These are phyloP conservation scores for Ciconia boyciana DNA, from an alignment of 2,113 vertebrate species.

Conservation along the genomic window DNA sequence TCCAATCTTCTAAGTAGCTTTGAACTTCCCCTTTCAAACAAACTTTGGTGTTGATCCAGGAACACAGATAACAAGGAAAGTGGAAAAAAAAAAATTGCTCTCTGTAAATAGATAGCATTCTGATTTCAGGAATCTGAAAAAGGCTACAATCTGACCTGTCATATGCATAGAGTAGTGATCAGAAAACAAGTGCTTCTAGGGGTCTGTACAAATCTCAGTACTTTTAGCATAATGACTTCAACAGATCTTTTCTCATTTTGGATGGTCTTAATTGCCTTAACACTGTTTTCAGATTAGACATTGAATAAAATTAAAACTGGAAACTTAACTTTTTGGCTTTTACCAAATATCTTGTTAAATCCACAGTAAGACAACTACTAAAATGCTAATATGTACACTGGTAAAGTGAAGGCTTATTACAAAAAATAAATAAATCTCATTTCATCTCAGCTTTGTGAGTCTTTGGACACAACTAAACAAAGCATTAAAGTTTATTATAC, in stretches of 20 bases:
- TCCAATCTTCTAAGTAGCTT: not conserved
- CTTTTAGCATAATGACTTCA: not conserved
- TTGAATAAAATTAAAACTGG: not conserved
- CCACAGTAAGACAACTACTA: not conserved
- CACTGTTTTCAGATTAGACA: not conserved
- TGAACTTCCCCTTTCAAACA: not conserved
- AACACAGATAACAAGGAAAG: not conserved
- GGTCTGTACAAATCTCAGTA: not conserved
- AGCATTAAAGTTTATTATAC: not conserved
- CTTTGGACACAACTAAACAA: not conserved
- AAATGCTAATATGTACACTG: not conserved
- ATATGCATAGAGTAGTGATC: not conserved
- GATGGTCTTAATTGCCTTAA: not conserved
- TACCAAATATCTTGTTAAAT: not conserved
- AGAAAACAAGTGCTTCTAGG: not conserved
- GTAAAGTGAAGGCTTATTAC: not conserved
- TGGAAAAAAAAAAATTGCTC: not conserved
- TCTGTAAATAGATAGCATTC: not conserved
- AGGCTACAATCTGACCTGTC: not conserved
- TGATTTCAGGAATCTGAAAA: not conserved
- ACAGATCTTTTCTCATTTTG: not conserved
- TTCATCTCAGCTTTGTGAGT: not conserved
- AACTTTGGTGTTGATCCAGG: not conserved
- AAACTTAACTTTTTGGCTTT: not conserved
- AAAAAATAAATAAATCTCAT: not conserved